These are phyloP conservation scores for Mallotus villosus DNA, from an alignment of 2,797 vertebrate species.

Conservation along the genomic window DNA sequence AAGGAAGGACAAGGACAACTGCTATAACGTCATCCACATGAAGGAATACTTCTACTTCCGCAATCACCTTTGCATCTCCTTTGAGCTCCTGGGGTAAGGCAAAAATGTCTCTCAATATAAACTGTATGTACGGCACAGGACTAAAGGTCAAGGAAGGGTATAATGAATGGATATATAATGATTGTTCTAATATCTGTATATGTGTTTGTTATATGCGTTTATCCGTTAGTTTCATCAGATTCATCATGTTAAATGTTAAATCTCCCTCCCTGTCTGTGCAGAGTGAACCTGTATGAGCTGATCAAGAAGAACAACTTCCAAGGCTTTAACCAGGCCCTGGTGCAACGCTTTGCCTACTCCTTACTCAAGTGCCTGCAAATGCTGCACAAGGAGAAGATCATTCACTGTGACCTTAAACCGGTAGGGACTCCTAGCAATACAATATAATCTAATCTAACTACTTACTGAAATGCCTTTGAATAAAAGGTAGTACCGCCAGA, in stretches of 20 bases:
- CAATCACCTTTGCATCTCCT: conserved; percentile 94
- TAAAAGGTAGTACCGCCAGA: background rate
- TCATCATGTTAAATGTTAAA: background rate
- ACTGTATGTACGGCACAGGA: background rate
- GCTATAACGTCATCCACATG: conserved; percentile 93
- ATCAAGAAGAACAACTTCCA: conserved; percentile 96
- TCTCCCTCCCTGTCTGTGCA: conserved; percentile 47
- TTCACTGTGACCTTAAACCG: conserved; percentile 95
- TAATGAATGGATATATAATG: background rate
- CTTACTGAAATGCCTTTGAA: too few species aligned
- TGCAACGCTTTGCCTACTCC: conserved; percentile 85
- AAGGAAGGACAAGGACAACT: conserved; percentile 88
- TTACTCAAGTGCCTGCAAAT: conserved; percentile 91
- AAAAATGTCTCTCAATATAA: background rate
- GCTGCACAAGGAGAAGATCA: conserved; percentile 90
- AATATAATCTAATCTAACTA: too few species aligned
- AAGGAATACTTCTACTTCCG: conserved; percentile 96
- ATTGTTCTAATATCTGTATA: background rate
- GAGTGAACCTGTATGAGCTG: conserved; percentile 91
- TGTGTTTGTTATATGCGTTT: background rate
- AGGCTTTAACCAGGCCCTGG: conserved; percentile 87
- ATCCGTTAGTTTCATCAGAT: background rate
- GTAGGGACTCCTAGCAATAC: conserved; percentile 61
- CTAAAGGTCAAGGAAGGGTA: background rate
- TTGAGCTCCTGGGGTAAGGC: conserved; percentile 89